Evolutionary conservation across 2,888 invertebrate genomes (phyloP), one percentile per base, ranked within the genome.

Genomic region (Octodonta nipae): DNA sequence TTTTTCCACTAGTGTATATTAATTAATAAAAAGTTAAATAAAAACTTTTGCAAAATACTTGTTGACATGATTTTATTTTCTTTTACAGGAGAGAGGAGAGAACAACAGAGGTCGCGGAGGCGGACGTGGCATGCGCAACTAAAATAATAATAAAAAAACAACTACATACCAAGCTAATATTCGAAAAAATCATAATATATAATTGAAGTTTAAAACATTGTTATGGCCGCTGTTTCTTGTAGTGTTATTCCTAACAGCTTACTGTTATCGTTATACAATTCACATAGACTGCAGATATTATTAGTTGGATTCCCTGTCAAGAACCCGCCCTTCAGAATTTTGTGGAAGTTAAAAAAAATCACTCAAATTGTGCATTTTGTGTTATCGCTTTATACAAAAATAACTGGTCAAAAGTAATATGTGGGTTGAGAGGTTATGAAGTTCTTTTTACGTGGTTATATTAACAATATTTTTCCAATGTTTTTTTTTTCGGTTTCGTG

Each of bases 71-170:
- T 15, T 31, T 38, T 45, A 36, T 48, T 41, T 37, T 22, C 10
- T 22, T 38, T 57, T 58, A 26, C 48, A 60, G 58, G 60, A 58
- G 32, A 52, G 58, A 33, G 56, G 55, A 29, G 56, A 56, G 33
- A 55, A 48, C 47, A 50, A 45, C 38, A 47, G 58, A 33, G 52
- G 56, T 17, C 48, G 55, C 25, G 54, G 56, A 26, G 54, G 58
- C 33, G 51, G 58, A 38, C 52, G 56, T 27, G 52, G 53, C 28
- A 22, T 10, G 3, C 53, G 57, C 39, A 58, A 54, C 38, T 55
- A 52, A 50, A 43, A 38, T n/a, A 22, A 22, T 22, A 10, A n/a
- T 22, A n/a, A n/a, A 39, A 24, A 26, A 28, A 14, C 13, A 25
- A 26, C 25, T 11, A 16, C 10, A 16, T 13, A 29, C 32, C 34